These are phyloP conservation scores for Crotalus helleri DNA, from an alignment of 2,113 vertebrate species.

Conservation along the genomic window DNA sequence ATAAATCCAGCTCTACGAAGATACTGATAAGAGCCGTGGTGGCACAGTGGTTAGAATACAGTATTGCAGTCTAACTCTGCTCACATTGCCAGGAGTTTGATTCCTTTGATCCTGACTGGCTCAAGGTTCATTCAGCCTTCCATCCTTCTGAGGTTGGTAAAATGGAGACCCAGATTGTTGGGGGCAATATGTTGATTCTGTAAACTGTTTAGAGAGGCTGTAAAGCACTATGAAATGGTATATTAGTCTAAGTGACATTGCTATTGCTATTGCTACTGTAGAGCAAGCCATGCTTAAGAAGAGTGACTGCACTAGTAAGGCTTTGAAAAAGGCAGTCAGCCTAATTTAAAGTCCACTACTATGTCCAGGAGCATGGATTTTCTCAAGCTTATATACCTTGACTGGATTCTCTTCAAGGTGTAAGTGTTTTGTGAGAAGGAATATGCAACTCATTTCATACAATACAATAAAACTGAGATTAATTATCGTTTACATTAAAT, in stretches of 20 bases:
- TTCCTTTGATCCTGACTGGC: no score
- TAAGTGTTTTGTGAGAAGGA: background rate
- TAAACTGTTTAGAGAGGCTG: no score
- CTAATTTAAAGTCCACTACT: background rate
- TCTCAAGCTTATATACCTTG: background rate
- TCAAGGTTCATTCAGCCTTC: no score
- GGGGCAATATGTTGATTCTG: no score
- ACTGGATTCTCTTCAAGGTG: background rate
- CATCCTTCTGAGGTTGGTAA: no score
- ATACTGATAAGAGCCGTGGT: background rate
- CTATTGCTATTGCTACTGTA: no score
- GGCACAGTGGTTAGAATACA: no score
- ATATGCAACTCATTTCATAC: background rate
- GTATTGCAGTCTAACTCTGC: no score
- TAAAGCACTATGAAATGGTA: no score
- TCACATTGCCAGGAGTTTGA: no score
- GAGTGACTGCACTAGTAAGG: background rate
- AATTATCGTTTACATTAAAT: background rate
- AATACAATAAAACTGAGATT: background rate
- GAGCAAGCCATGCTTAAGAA: constrained; percentile 18
- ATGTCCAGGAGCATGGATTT: background rate
- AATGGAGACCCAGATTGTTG: no score
- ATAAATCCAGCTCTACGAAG: constrained; percentile 6
- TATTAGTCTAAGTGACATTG: no score
- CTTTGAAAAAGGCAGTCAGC: background rate